phyloP scores from a whole-genome alignment of 2,888 invertebrate genomes.

The Tricholauxania praeusta region DNA sequence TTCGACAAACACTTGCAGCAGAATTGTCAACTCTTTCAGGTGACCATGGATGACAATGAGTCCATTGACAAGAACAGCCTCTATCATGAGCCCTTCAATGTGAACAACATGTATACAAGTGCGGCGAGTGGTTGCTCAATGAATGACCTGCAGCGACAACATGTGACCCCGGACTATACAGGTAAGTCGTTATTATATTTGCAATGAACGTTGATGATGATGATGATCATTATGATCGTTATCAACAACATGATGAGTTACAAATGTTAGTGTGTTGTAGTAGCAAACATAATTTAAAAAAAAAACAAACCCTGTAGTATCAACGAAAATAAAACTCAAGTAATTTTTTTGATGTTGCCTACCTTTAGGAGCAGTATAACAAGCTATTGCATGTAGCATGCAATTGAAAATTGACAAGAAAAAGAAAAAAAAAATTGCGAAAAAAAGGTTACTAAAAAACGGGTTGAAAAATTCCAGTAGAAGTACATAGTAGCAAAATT shows the following conservation, averaged over 20 bases:
- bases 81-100: slow-evolving; percentile 70
- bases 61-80: slow-evolving; percentile 69
- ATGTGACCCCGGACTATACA: slow-evolving; percentile 72
- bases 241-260: neutral
- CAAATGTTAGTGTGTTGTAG: neutral
- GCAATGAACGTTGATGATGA: neutral
- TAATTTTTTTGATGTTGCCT: neutral
- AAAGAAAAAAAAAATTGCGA: neutral
- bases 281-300: neutral
- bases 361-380: slow-evolving; percentile 10
- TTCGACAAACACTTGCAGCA: slow-evolving; percentile 36
- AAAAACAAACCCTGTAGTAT: neutral
- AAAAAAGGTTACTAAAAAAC: neutral
- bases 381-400: slow-evolving; percentile 24
- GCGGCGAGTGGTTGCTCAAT: slow-evolving; percentile 68
- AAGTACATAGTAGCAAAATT: slow-evolving; percentile 28
- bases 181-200: slow-evolving; percentile 64
- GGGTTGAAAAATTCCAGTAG: slow-evolving; percentile 14
- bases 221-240: neutral
- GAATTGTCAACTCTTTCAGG: slow-evolving; percentile 55
- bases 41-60: slow-evolving; percentile 65
- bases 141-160: slow-evolving; percentile 69
- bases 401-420: slow-evolving; percentile 22
- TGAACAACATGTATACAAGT: slow-evolving; percentile 69
- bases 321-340: neutral